Base-by-base conservation (phyloP, 2,888 invertebrate species). In the Agriopis leucophaearia region DNA sequence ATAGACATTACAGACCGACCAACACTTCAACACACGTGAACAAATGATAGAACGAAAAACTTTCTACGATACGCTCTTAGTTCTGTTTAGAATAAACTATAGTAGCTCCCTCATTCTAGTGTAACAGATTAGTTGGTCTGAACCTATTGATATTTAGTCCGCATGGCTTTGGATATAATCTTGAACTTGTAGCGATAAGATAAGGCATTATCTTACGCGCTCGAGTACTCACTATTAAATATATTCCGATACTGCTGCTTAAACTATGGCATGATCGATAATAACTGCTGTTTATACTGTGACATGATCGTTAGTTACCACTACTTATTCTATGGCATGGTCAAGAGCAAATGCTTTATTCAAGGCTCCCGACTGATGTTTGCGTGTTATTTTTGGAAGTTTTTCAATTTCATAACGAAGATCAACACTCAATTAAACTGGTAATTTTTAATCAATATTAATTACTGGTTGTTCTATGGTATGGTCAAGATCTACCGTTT, bases 191-290 rank as follows among this genome's bases (percentile, higher is more conserved):
- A 12, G 38, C 12, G 51, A 54, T 52, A 63, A 55, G 42, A 36
- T 54, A 52, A 44, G 42, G 4, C 27, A 38, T 73, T 72, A 12
- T 75, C 52, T 36, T 52, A 52, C 36, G 35, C 27, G 36, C 52
- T 51, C 36, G 52, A 52, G 52, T 52, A 52, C 52, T 36, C 52
- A 35, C 13, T 9, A 36, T 8, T 2, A 35, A 3, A 27, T 27
- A 27, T 27, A 5, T 27, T 27, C 27, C 4, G 3, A 1, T 1
- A 52, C 36, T 52, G 13, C 36, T 36, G 52, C 13, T 36, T 51
- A 8, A 36, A 36, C 51, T 51, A 8, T 36, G 51, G 10, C 48
- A 12, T 10, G 3, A 8, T 50, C 13, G 13, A 50, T 50, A 27
- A 5, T 27, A 50, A 50, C 50, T 50, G 13, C 13, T 35, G 6